Evolutionary conservation across 1,140 invertebrate species (phyloP), one percentile per base, ranked within the genome.

Genomic region (Cepaea nemoralis): DNA sequence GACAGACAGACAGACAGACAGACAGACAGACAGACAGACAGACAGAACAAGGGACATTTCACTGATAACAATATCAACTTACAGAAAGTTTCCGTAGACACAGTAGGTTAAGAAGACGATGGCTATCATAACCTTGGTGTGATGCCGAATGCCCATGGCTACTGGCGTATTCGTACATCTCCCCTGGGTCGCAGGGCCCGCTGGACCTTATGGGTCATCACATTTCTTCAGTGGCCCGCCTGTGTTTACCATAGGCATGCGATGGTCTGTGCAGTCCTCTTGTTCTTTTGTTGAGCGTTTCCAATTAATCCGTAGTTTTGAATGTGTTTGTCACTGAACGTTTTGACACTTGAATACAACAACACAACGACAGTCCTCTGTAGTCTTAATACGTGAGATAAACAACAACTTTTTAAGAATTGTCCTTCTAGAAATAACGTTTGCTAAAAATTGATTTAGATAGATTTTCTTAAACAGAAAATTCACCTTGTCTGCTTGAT

Each of bases 81-180:
- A 86, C 85, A 86, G 82, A 78, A 86, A 86, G 40, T 86, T 86
- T 37, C 85, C 85, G 77, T 86, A 86, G 40, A 86, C 82, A 80
- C 85, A 86, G 69, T 85, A 85, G 63, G 83, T 83, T n/a, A 86
- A 73, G 59, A 85, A 85, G 35, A 85, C 59, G 59, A 84, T 42
- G 40, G 83, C 85, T n/a, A 86, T 40, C 59, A 84, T 80, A 75
- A 86, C 83, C 81, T 85, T 85, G 48, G 85, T 86, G 77, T 86
- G 81, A 24, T 81, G 76, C 66, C 84, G 83, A 84, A 80, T 80
- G 67, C 85, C 85, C 85, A 86, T 86, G 48, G 75, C 77, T 82
- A 75, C 31, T 5, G 19, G 12, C 75, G 37, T 33, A 55, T 35
- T 42, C 39, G 75, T 59, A 66, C 75, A 77, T 77, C 75, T 77